Percentiles rank a stretch among this genome's conserved stretches.
Evolutionary conservation across 2,888 invertebrate genomes (phyloP).

Genomic region (Synanthedon myopaeformis): DNA sequence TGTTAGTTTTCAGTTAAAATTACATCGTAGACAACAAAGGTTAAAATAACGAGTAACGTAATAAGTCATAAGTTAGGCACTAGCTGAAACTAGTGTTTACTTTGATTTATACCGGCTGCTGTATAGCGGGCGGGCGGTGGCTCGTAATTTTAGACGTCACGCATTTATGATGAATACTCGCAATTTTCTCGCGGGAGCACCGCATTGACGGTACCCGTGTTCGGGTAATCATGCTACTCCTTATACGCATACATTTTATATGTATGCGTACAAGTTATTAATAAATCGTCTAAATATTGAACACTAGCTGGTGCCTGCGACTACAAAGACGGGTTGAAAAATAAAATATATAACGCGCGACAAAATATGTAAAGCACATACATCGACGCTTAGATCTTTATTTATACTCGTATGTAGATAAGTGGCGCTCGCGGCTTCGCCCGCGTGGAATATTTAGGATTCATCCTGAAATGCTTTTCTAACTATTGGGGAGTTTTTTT

Average conservation of each 20-base stretch:
- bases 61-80: constrained; percentile 14
- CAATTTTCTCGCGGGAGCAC: constrained; percentile 59
- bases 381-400: no score
- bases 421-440: no score
- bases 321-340: no score
- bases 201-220: constrained; percentile 29
- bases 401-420: no score
- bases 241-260: neutral
- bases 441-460: no score
- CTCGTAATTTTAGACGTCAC: constrained; percentile 65
- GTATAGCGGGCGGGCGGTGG: constrained; percentile 29
- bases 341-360: no score
- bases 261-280: no score
- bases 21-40: constrained; percentile 6
- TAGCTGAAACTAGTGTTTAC: constrained; percentile 47
- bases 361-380: no score
- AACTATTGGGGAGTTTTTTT: no score
- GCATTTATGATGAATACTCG: constrained; percentile 64
- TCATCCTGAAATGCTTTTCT: no score
- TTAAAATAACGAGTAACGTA: constrained; percentile 27
- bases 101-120: constrained; percentile 50
- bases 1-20: constrained; percentile 4
- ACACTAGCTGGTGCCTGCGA: no score
- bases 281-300: no score
- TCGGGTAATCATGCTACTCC: neutral